Evolutionary conservation across 2,113 vertebrate genomes (phyloP).

Genomic region (Mesoclemmys tuberculata): DNA sequence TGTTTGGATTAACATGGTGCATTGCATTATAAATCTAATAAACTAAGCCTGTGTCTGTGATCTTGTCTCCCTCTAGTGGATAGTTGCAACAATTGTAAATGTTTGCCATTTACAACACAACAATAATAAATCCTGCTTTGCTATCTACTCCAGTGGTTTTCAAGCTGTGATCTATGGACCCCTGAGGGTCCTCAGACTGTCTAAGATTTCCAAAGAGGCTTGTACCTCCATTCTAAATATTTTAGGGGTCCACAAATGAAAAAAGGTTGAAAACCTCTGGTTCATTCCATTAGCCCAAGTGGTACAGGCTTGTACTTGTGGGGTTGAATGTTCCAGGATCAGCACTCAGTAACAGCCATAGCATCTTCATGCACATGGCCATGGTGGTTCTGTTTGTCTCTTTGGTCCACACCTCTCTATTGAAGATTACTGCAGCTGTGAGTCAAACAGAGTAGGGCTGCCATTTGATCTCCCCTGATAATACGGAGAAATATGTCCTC

Average conservation of each 20-base stretch:
- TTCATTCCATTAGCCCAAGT: neutral
- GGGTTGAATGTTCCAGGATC: neutral
- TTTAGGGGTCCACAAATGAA: neutral
- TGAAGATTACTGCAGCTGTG: neutral
- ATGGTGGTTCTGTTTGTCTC: neutral
- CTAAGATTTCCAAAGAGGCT: neutral
- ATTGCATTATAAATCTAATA: neutral
- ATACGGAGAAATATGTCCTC: neutral
- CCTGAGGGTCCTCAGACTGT: neutral
- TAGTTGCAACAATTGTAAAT: neutral
- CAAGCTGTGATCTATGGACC: neutral
- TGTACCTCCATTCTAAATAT: neutral
- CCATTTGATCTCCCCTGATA: conserved; percentile 34
- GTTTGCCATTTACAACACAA: neutral
- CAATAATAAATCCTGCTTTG: neutral
- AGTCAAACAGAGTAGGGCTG: fast-evolving
- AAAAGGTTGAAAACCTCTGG: neutral
- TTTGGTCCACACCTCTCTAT: neutral
- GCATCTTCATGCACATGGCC: fast-evolving
- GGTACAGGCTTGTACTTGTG: fast-evolving
- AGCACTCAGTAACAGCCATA: fast-evolving
- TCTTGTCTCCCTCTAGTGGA: conserved; percentile 67
- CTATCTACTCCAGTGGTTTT: neutral
- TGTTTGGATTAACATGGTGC: neutral
- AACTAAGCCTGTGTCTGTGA: neutral